These are phyloP conservation scores for Casuarius casuarius DNA, from an alignment of 2,113 vertebrate genomes.

Conservation along the genomic window DNA sequence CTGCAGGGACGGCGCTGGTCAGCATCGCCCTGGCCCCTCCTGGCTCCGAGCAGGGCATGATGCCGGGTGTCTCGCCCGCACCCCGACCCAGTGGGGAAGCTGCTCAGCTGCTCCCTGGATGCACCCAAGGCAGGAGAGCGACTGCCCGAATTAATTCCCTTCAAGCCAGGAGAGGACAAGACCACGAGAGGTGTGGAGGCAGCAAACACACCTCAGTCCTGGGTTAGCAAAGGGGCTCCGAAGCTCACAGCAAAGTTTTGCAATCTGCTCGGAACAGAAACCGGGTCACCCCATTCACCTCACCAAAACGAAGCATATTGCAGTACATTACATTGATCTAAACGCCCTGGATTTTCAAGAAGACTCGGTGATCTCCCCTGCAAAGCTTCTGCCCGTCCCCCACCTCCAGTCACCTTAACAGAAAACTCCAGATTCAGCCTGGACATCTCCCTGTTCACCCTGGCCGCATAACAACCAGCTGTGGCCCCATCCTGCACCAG, in stretches of 20 bases:
- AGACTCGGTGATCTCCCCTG: background rate
- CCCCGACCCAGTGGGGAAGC: too few relatives aligned
- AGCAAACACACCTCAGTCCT: background rate
- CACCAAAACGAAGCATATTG: background rate
- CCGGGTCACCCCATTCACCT: background rate
- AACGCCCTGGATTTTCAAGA: background rate
- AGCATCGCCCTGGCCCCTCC: too few relatives aligned
- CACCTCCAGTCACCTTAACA: too few relatives aligned
- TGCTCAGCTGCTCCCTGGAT: background rate
- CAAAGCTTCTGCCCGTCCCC: background rate
- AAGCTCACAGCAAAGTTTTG: too few relatives aligned
- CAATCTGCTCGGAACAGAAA: too few relatives aligned
- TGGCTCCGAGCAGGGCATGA: too few relatives aligned
- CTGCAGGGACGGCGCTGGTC: too few relatives aligned
- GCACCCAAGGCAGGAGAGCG: background rate
- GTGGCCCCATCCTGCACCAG: background rate
- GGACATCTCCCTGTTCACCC: background rate
- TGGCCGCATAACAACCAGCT: background rate
- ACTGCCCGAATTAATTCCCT: background rate
- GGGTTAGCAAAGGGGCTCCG: too few relatives aligned
- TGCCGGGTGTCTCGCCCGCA: too few relatives aligned
- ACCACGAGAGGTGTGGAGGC: background rate
- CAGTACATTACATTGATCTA: too few relatives aligned
- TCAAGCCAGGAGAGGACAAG: background rate
- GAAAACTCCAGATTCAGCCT: background rate